Evolutionary conservation across 2,797 vertebrate genomes (phyloP), one percentile per base, ranked within the genome.

Genomic region (Phrynocephalus forsythii): DNA sequence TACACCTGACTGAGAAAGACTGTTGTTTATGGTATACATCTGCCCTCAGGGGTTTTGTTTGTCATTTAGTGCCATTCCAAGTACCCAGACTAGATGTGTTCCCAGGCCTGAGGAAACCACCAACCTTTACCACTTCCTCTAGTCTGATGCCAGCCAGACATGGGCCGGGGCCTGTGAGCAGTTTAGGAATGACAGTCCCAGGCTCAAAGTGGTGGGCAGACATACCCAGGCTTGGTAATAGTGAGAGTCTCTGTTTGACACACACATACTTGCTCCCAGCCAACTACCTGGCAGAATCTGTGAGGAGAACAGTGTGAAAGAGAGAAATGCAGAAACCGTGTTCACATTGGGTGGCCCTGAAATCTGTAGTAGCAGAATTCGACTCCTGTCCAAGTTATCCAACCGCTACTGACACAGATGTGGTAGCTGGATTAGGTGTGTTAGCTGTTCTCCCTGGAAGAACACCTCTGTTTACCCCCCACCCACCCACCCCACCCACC

Each of bases 121-220:
- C 50, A 28, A 77, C 66, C 15, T 33, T 83, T 44, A 68, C 86
- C 81, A 87, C 87, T 88, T 88, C 82, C 82, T 88, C 56, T 80
- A 67, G 82, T 28, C 69, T 84, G 30, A 20, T 88, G 77, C 87
- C 87, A 88, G 82, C 28, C 69, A 67, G 82, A 52, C 44, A 38
- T 79, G 38, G 33, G 38, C n/a, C 16, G 26, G 26, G 33, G 52
- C 38, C 44, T 84, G 67, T 72, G 52, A 88, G 56, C 6, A 28
- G 52, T 88, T 38, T 66, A 84, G 82, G 82, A 88, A 84, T 88
- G 87, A 88, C 87, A 66, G 82, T 79, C 67, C 52, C 87, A 66
- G 18, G 66, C 69, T 84, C 82, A 38, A 67, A 84, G 76, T 28
- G 38, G 68, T 75, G 68, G 68, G 82, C 15, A 52, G 67, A 79